These are phyloP conservation scores for Eudasyphora cyanicolor DNA, from an alignment of 2,888 invertebrate species.

Conservation along the genomic window DNA sequence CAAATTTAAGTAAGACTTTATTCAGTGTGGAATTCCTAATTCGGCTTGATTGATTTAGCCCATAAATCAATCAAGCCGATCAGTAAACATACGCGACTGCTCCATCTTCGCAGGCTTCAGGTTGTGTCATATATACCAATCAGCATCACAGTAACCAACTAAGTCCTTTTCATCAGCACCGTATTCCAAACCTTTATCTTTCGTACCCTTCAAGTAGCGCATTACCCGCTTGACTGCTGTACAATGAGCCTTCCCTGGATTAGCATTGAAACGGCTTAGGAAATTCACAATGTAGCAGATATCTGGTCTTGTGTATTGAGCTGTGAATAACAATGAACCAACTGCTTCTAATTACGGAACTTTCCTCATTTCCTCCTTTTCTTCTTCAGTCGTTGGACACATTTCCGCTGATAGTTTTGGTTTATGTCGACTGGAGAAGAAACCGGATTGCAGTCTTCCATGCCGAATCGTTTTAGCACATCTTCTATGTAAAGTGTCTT, in stretches of 20 bases:
- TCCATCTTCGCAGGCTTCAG: conserved; percentile 53
- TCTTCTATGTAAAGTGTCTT: conserved; percentile 61
- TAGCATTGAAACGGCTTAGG: conserved; percentile 46
- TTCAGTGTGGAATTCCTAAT: conserved; percentile 61
- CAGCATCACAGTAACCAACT: conserved; percentile 56
- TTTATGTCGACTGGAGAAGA: conserved; percentile 59
- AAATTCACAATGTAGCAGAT: conserved; percentile 53
- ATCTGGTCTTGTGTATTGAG: conserved; percentile 60
- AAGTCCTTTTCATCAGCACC: background rate
- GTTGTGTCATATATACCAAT: conserved; percentile 55
- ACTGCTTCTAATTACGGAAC: conserved; percentile 63
- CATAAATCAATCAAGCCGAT: no score
- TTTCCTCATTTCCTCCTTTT: conserved; percentile 56
- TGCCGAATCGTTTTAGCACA: conserved; percentile 49
- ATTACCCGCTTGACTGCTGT: conserved; percentile 57
- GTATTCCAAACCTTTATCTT: conserved; percentile 9
- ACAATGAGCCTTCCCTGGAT: conserved; percentile 65
- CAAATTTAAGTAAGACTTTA: conserved; percentile 44
- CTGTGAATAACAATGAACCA: conserved; percentile 55
- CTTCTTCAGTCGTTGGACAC: conserved; percentile 57
- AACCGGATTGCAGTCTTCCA: conserved; percentile 54
- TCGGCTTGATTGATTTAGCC: conserved; percentile 49
- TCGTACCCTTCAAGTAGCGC: conserved; percentile 62
- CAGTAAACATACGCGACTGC: no score
- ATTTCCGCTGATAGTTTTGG: conserved; percentile 52